Evolutionary conservation across 1,140 invertebrate species (phyloP).

Genomic region (Nymphalis io): DNA sequence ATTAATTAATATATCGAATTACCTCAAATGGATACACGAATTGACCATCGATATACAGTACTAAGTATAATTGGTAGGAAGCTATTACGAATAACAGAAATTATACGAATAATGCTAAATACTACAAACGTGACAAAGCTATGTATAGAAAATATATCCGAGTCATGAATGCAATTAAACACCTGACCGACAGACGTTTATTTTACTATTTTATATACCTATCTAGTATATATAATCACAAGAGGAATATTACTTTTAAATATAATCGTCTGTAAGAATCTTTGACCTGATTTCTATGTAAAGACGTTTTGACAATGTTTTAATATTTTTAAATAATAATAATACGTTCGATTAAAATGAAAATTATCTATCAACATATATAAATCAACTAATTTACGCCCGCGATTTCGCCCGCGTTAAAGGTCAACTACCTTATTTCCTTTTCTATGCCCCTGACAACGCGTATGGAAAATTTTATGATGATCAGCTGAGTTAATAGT

Average conservation of each 20-base stretch:
- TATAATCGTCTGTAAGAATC: neutral
- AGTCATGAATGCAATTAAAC: slow-evolving; percentile 50
- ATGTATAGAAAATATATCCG: slow-evolving; percentile 42
- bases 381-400: too few species aligned
- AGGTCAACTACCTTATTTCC: too few species aligned
- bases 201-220: slow-evolving; percentile 15
- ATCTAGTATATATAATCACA: neutral
- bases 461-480: too few species aligned
- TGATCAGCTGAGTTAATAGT: too few species aligned
- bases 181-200: slow-evolving; percentile 36
- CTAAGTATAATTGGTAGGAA: slow-evolving; percentile 45
- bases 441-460: too few species aligned
- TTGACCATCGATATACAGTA: slow-evolving; percentile 7
- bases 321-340: too few species aligned
- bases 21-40: slow-evolving; percentile 9
- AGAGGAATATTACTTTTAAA: neutral
- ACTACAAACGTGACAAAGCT: slow-evolving; percentile 48
- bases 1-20: neutral
- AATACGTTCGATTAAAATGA: too few species aligned
- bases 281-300: neutral
- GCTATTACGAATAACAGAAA: slow-evolving; percentile 36
- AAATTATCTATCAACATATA: too few species aligned
- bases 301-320: too few species aligned
- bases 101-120: slow-evolving; percentile 31
- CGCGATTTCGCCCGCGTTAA: too few species aligned